Percentiles rank a stretch among this genome's conserved stretches.
Evolutionary conservation across 1,140 invertebrate species (phyloP).

Genomic region (Pseudomyrmex dendroicus): DNA sequence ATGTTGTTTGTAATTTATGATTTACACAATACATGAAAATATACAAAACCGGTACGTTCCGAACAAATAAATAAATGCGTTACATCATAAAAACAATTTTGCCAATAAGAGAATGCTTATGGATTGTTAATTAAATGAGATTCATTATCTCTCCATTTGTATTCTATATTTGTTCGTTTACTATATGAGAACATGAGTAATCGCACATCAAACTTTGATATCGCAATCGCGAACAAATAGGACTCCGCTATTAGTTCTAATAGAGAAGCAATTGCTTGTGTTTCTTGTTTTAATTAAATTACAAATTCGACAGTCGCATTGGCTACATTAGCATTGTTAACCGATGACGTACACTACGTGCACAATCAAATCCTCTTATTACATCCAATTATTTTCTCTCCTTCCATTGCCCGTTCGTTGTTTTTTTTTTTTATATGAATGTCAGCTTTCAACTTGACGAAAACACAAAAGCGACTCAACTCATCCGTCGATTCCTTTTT

Average conservation of each 20-base stretch:
- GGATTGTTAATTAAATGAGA: background rate
- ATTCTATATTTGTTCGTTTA: background rate
- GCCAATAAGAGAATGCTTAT: too few species aligned
- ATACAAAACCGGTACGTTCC: too few species aligned
- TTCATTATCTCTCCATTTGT: background rate
- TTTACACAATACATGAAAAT: too few species aligned
- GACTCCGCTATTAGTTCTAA: slow-evolving; percentile 29
- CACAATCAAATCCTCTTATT: slow-evolving; percentile 13
- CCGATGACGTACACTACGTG: background rate
- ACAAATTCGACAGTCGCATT: background rate
- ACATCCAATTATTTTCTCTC: background rate
- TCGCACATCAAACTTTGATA: background rate
- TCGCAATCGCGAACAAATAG: background rate
- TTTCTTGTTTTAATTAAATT: slow-evolving; percentile 41
- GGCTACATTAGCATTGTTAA: slow-evolving; percentile 32
- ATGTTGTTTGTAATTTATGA: too few species aligned
- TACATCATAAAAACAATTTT: too few species aligned
- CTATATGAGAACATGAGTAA: background rate
- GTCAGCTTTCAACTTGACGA: background rate
- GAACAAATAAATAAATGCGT: too few species aligned
- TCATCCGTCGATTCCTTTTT: background rate
- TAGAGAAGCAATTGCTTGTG: slow-evolving; percentile 1
- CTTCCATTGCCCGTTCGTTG: background rate
- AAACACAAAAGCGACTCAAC: background rate
- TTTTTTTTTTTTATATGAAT: background rate